Base-by-base conservation (phyloP, 2,888 invertebrate genomes). In the Oscheius sp. region DNA sequence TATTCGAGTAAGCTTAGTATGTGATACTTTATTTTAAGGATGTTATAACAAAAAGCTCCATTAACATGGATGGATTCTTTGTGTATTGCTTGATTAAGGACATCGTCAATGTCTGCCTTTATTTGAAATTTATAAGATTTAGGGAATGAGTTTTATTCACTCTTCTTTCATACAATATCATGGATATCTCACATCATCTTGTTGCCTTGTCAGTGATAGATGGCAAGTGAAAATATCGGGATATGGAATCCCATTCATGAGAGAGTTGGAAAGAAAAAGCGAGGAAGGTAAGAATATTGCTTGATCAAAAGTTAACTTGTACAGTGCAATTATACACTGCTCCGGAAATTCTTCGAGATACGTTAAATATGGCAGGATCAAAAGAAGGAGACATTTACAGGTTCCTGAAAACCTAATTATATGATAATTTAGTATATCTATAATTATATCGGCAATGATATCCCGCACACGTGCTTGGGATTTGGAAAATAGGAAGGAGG, bases 211-310 rank as follows among this genome's bases (percentile, higher is more conserved):
- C 45, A 72, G 78, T 61, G 81, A 81, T 49, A 70, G 79, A 20
- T 81, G 82, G 82, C 81, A 80, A 67, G 80, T 83, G 9, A 82
- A 82, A 67, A 67, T 82, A 24, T 71, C 73, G 1, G 65, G 64
- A 33, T 79, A 74, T 61, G 80, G 80, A 24, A 68, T 79, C 5
- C 57, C 71, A 8, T 77, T 73, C 50, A 67, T 80, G 50, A 62
- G 68, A n/a, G 62, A 65, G 24, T 33, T 68, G 22, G 77, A 77
- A 36, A 74, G 74, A 62, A 44, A 67, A n/a, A 57, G 68, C 3
- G 73, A 73, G 47, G 67, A 76, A 47, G 54, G 70, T 69, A 22
- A 1, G 20, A 47, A n/a, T n/a, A 8, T 41, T 20, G 17, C 5
- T 36, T 67, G 1, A 8, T 22, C 9, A 28, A 32, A 28, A 17